Conservation (phyloP, 2,797 vertebrate genomes). For the Lagocephalus sceleratus region DNA sequence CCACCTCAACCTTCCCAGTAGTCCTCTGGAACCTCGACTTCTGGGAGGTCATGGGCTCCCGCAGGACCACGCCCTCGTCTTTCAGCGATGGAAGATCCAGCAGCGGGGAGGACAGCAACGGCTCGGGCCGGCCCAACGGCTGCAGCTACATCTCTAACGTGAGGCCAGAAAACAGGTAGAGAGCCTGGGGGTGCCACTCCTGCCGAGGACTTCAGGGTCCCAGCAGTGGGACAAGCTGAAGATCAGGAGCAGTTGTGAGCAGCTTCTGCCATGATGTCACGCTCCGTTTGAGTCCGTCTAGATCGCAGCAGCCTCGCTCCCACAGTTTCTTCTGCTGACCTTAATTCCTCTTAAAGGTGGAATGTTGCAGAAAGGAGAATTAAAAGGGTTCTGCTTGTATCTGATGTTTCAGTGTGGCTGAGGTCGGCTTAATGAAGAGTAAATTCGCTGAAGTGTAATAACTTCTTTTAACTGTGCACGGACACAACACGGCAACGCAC, state of each 20-base stretch:
- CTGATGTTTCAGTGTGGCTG: conserved; percentile 1
- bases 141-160: conserved; percentile 86
- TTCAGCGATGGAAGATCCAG: conserved; percentile 67
- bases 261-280: conserved; percentile 21
- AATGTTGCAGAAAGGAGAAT: too few relatives aligned
- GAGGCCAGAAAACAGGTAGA: conserved; percentile 90
- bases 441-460: conserved; percentile 30
- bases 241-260: conserved; percentile 44
- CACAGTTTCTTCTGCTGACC: too few relatives aligned
- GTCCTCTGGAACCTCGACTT: background rate
- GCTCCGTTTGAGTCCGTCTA: too few relatives aligned
- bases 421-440: conserved; percentile 21
- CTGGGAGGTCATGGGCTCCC: conserved; percentile 73
- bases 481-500: conserved; percentile 27
- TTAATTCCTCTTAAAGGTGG: too few relatives aligned
- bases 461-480: conserved; percentile 32
- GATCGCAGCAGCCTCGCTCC: too few relatives aligned
- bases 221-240: conserved; percentile 47
- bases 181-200: too few relatives aligned
- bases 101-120: conserved; percentile 71
- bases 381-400: too few relatives aligned
- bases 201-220: too few relatives aligned
- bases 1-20: background rate
- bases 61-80: conserved; percentile 67
- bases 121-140: conserved; percentile 72